Conservation (phyloP, 2,888 invertebrate genomes). For the Perdita meconis region DNA sequence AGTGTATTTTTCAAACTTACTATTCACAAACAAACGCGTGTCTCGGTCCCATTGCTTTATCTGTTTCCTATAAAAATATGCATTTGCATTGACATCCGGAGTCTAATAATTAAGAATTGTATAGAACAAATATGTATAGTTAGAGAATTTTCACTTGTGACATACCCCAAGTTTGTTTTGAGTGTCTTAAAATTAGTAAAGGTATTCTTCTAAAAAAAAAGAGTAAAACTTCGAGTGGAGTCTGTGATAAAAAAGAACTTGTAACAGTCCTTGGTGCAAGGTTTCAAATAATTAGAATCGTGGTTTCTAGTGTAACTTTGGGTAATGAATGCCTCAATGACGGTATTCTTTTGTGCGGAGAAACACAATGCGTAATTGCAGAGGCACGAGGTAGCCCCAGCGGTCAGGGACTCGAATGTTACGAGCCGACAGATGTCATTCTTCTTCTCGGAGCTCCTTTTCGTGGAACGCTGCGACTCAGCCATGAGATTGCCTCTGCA, state of each 20-base stretch:
- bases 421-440: constrained; percentile 41
- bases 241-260: background rate
- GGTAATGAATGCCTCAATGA: constrained; percentile 5
- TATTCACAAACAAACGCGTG: too few species aligned
- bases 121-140: too few species aligned
- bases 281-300: constrained; percentile 1
- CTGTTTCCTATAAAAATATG: too few species aligned
- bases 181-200: too few species aligned
- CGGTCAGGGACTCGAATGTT: constrained; percentile 49
- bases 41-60: too few species aligned
- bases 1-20: too few species aligned
- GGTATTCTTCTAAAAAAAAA: too few species aligned
- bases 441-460: constrained; percentile 40
- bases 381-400: constrained; percentile 38
- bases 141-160: too few species aligned
- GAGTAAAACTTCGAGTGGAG: background rate
- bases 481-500: background rate
- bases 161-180: too few species aligned
- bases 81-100: too few species aligned
- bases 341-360: constrained; percentile 17
- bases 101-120: too few species aligned
- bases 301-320: background rate
- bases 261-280: background rate
- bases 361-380: constrained; percentile 47
- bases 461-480: constrained; percentile 1